Evolutionary conservation across 2,113 vertebrate species (phyloP), one percentile per base, ranked within the genome.

Genomic region (Oryzias javanicus): DNA sequence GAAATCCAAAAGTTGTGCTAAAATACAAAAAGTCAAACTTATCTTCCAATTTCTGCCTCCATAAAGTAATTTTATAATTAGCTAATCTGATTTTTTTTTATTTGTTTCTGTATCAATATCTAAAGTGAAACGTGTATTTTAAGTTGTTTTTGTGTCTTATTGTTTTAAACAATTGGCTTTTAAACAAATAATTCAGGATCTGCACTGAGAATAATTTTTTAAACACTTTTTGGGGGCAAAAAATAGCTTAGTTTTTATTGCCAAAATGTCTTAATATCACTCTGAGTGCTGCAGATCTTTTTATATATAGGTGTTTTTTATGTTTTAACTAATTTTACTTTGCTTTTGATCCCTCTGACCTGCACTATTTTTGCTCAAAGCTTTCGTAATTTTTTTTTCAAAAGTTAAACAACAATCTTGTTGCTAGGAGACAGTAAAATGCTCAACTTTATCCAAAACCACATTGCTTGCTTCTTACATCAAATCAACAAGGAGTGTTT

Each of bases 351-450:
- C 49, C 42, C 44, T 66, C 58, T 72, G 29, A 63, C 4, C 50
- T 60, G 18, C 50, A 18, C 46, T 27, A 49, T 52, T 72, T 80
- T 46, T 57, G 24, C 47, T 51, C 61, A 20, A 48, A 13, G 13
- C 35, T 67, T 55, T 17, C 76, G 58, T 49, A 49, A 54, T 20
- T 63, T 46, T 56, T 17, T 49, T 46, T 59, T 67, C 17, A 49
- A 60, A 55, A 41, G 41, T 66, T 42, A 51, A 49, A 64, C 24
- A 55, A 75, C 35, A 22, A 4, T 46, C 35, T 45, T 4, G 70
- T 71, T 72, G 55, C 61, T 63, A 19, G 50, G 65, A 72, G 40
- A 82, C 45, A 40, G 51, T 67, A 2, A 59, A 59, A 45, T 29
- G 15, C 19, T 42, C 27, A 24, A 20, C 15, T 4, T 63, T 19